phyloP scores from a whole-genome alignment of 2,888 invertebrate genomes.

The Caprella mutica region DNA sequence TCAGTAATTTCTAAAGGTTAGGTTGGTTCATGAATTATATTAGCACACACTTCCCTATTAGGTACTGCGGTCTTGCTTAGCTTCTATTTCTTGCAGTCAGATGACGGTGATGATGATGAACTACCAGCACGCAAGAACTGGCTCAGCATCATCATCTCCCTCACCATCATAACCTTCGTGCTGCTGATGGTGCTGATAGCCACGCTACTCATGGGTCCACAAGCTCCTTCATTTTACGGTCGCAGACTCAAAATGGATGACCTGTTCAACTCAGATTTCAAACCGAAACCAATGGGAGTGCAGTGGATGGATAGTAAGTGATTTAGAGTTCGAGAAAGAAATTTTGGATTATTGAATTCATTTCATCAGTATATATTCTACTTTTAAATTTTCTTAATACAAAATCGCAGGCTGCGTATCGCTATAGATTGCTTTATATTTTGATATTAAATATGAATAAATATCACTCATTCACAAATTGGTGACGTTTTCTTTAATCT shows the following conservation, averaged over 20 bases:
- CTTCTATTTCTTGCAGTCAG: no score
- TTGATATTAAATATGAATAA: no score
- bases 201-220: constrained; percentile 83
- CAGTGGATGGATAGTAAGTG: constrained; percentile 73
- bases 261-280: constrained; percentile 62
- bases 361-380: background rate
- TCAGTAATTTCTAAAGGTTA: no score
- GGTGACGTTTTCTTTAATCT: no score
- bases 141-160: constrained; percentile 90
- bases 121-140: constrained; percentile 56
- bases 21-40: no score
- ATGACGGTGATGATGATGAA: background rate
- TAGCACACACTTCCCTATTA: no score
- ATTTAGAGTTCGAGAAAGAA: background rate
- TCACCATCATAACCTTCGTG: constrained; percentile 84
- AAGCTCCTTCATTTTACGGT: constrained; percentile 70
- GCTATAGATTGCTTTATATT: background rate
- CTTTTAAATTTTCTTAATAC: background rate
- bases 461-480: no score
- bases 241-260: constrained; percentile 65
- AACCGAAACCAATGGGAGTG: constrained; percentile 68
- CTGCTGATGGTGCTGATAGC: constrained; percentile 89
- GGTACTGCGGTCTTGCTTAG: no score
- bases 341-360: background rate
- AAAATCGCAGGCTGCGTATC: background rate